These are phyloP conservation scores for Athalia cordata DNA, from an alignment of 2,888 invertebrate species.

Conservation along the genomic window DNA sequence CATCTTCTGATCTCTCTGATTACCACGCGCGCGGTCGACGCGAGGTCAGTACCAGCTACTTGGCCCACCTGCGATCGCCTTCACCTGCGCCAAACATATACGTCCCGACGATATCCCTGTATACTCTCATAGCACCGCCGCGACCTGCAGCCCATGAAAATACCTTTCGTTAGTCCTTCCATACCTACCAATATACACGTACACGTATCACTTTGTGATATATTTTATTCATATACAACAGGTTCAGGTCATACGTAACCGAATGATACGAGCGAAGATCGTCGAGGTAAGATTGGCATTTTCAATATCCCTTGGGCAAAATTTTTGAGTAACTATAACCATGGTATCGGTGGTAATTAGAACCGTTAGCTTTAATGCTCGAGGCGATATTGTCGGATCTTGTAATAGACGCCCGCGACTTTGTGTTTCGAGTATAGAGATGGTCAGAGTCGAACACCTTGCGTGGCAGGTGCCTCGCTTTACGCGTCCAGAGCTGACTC, in stretches of 20 bases:
- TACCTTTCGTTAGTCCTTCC: not conserved
- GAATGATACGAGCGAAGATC: no score
- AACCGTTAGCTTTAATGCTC: constrained; percentile 12
- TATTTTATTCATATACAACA: no score
- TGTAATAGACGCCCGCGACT: constrained; percentile 29
- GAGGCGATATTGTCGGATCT: not conserved
- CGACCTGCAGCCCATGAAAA: not conserved
- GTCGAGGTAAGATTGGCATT: not conserved
- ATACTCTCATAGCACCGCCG: not conserved
- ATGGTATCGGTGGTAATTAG: constrained; percentile 23
- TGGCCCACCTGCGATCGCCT: constrained; percentile 69
- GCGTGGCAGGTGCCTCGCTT: constrained; percentile 69
- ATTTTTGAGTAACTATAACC: constrained; percentile 4
- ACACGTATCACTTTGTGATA: no score
- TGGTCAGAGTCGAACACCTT: constrained; percentile 64
- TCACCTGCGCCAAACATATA: constrained; percentile 66
- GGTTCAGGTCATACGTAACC: no score
- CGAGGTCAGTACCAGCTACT: constrained; percentile 40
- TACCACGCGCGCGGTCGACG: constrained; percentile 35
- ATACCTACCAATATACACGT: no score
- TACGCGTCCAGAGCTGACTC: constrained; percentile 49
- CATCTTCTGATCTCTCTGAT: constrained; percentile 44
- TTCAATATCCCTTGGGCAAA: not conserved
- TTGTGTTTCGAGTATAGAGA: constrained; percentile 5
- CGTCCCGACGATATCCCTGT: constrained; percentile 31